phyloP scores from a whole-genome alignment of 1,140 invertebrate species.

The Ips nitidus region DNA sequence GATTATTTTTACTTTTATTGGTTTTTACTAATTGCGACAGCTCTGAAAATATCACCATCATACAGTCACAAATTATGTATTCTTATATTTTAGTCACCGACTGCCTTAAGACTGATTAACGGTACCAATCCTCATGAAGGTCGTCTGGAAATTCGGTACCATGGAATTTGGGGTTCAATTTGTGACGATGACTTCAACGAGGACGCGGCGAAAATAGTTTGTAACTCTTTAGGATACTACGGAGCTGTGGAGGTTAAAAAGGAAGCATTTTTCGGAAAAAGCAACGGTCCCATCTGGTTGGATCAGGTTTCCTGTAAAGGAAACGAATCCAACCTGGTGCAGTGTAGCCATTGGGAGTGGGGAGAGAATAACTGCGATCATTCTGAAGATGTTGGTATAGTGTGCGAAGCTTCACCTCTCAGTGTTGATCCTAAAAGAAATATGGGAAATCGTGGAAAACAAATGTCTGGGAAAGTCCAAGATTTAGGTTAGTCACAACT shows the following conservation, averaged over 20 bases:
- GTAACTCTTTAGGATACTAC: conserved; percentile 63
- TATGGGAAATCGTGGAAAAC: background rate
- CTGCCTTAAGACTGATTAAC: conserved; percentile 64
- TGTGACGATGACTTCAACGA: conserved; percentile 77
- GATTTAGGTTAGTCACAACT: conserved; percentile 8
- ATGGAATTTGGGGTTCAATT: conserved; percentile 74
- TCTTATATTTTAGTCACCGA: conserved; percentile 53
- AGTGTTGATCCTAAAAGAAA: conserved; percentile 20
- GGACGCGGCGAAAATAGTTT: conserved; percentile 67
- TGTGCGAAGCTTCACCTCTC: conserved; percentile 52
- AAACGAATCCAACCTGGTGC: conserved; percentile 64
- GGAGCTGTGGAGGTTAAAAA: conserved; percentile 59
- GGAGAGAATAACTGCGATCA: conserved; percentile 73
- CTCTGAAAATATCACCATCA: too few relatives aligned
- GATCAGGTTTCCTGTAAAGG: conserved; percentile 71
- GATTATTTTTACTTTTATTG: too few relatives aligned
- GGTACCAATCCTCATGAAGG: conserved; percentile 62
- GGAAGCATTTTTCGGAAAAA: conserved; percentile 55
- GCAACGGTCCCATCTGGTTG: conserved; percentile 71
- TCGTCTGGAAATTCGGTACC: conserved; percentile 68
- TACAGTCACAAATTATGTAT: too few relatives aligned
- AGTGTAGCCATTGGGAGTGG: conserved; percentile 69
- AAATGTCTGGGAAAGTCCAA: background rate
- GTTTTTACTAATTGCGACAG: too few relatives aligned
- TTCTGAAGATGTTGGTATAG: conserved; percentile 73